Evolutionary conservation across 2,113 vertebrate species (phyloP).

Genomic region (Nycticebus coucang): DNA sequence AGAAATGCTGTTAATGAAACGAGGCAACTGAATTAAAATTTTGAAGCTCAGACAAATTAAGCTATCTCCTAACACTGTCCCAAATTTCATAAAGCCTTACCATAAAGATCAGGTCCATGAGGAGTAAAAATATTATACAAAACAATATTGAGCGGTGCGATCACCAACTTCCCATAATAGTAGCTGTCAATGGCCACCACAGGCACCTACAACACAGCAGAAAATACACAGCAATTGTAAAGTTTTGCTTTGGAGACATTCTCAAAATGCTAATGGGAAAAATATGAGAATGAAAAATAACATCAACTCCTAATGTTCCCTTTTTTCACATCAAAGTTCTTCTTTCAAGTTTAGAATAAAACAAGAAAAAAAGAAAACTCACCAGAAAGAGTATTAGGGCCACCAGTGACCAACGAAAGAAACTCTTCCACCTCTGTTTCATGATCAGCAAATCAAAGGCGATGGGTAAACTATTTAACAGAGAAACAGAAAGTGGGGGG

Average conservation of each 20-base stretch:
- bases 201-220: conserved; percentile 88
- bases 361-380: conserved; percentile 73
- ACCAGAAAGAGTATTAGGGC: conserved; percentile 94
- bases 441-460: conserved; percentile 94
- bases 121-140: conserved; percentile 97
- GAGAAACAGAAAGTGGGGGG: background rate
- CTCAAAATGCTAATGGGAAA: background rate
- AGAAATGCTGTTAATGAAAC: conserved; percentile 17
- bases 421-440: conserved; percentile 93
- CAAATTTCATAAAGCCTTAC: conserved; percentile 81
- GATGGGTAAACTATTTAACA: conserved; percentile 90
- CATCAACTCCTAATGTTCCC: background rate
- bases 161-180: conserved; percentile 95
- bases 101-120: conserved; percentile 97
- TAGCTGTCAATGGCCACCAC: conserved; percentile 94
- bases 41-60: background rate
- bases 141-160: conserved; percentile 96
- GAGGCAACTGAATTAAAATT: background rate
- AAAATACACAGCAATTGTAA: conserved; percentile 70
- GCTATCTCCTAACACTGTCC: background rate
- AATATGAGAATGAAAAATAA: conserved; percentile 9
- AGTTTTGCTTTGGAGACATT: background rate
- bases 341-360: conserved; percentile 41
- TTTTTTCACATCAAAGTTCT: conserved; percentile 41
- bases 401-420: conserved; percentile 90